Conservation (phyloP, 2,113 vertebrate species). For the Zosterops hypoxanthus region DNA sequence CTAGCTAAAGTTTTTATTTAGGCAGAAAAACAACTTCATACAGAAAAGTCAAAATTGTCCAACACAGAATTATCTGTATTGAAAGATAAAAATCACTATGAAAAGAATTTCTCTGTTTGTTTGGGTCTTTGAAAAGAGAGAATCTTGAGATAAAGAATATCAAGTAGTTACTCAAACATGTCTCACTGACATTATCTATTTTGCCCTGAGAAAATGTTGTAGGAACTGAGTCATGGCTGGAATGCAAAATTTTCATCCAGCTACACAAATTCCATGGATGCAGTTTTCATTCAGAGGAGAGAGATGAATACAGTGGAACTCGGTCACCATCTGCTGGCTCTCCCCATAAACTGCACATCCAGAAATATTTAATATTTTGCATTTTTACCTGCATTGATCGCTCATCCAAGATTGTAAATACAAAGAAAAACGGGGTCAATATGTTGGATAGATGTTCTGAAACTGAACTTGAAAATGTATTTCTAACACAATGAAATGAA, state of each 20-base stretch:
- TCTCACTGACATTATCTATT: constrained; percentile 8
- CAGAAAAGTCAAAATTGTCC: neutral
- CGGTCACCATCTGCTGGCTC: constrained; percentile 72
- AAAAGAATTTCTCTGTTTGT: neutral
- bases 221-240: neutral
- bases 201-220: neutral
- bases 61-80: neutral
- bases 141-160: constrained; percentile 16
- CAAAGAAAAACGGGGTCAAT: neutral
- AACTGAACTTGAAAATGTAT: neutral
- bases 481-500: neutral
- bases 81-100: neutral
- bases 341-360: neutral
- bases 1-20: neutral
- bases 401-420: neutral
- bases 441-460: neutral
- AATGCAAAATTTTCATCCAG: neutral
- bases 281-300: neutral
- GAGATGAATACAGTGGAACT: neutral
- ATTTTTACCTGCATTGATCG: neutral
- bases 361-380: neutral
- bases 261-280: fast-evolving
- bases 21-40: neutral
- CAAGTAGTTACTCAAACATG: neutral
- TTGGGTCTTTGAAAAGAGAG: neutral